Percentiles rank a stretch among this genome's conserved stretches.
Evolutionary conservation across 2,113 vertebrate species (phyloP).

Genomic region (Anolis sagrei): DNA sequence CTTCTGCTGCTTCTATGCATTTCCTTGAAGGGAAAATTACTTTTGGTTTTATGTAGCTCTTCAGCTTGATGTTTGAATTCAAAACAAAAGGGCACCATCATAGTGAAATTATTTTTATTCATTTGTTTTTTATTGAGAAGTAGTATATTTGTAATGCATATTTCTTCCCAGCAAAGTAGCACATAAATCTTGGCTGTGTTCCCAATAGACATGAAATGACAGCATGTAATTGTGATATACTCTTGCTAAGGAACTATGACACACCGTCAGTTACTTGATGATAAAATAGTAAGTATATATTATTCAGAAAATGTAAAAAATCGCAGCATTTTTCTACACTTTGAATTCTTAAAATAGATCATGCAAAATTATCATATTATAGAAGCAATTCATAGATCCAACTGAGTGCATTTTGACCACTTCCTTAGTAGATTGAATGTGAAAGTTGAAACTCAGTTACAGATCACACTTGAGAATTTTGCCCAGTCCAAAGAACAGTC

Average conservation of each 20-base stretch:
- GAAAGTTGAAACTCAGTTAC: neutral
- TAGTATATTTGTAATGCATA: neutral
- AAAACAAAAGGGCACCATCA: slow-evolving; percentile 9
- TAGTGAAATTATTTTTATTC: neutral
- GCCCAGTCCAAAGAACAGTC: neutral
- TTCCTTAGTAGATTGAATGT: neutral
- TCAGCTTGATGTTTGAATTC: slow-evolving; percentile 14
- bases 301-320: neutral
- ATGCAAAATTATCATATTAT: neutral
- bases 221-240: neutral
- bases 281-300: neutral
- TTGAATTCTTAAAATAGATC: neutral
- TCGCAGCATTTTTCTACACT: neutral
- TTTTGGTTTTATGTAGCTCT: slow-evolving; percentile 25
- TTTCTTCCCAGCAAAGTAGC: neutral
- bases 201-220: neutral
- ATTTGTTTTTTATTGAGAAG: neutral
- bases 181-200: neutral
- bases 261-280: neutral
- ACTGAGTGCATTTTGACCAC: neutral
- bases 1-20: slow-evolving; percentile 3
- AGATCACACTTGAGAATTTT: neutral
- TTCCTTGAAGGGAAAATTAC: slow-evolving; percentile 23
- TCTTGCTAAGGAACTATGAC: neutral
- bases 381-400: neutral